A percentile compares a stretch with the other conserved stretches of the same genome.
Conservation (phyloP, 1,140 invertebrate genomes). For the Apocrypta bakeri region DNA sequence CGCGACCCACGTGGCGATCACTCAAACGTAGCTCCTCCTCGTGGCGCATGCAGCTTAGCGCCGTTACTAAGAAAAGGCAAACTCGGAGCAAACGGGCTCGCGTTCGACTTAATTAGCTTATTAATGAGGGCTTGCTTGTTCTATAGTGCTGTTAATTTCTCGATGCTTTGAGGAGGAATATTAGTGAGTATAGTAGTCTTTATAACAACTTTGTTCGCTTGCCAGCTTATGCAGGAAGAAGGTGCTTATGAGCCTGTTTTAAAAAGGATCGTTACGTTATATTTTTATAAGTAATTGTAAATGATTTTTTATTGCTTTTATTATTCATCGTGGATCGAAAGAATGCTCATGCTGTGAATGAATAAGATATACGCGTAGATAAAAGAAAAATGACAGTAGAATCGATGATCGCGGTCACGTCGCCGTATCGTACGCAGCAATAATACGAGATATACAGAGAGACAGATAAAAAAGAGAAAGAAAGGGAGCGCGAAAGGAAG, state of each 20-base stretch:
- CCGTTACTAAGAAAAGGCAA: too few species aligned
- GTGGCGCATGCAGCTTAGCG: too few species aligned
- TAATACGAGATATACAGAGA: neutral
- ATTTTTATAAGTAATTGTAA: too few species aligned
- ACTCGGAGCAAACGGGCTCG: neutral
- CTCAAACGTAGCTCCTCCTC: neutral
- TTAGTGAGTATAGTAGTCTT: conserved; percentile 6
- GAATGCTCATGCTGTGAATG: too few species aligned
- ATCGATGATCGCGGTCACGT: neutral
- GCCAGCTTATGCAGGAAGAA: too few species aligned
- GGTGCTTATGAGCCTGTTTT: too few species aligned
- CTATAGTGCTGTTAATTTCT: neutral
- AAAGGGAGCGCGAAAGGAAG: conserved; percentile 25
- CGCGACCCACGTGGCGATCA: conserved; percentile 5
- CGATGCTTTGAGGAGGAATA: conserved; percentile 1
- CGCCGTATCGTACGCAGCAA: neutral
- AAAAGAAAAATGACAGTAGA: neutral
- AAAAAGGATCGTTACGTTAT: too few species aligned
- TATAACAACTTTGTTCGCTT: neutral
- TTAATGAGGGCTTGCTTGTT: conserved; percentile 25
- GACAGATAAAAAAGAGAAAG: neutral
- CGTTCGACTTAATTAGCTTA: conserved; percentile 31
- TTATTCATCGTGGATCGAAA: too few species aligned
- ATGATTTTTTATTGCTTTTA: too few species aligned
- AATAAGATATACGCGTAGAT: too few species aligned